Base-by-base conservation (phyloP, 2,113 vertebrate species). In the Pelobates fuscus region DNA sequence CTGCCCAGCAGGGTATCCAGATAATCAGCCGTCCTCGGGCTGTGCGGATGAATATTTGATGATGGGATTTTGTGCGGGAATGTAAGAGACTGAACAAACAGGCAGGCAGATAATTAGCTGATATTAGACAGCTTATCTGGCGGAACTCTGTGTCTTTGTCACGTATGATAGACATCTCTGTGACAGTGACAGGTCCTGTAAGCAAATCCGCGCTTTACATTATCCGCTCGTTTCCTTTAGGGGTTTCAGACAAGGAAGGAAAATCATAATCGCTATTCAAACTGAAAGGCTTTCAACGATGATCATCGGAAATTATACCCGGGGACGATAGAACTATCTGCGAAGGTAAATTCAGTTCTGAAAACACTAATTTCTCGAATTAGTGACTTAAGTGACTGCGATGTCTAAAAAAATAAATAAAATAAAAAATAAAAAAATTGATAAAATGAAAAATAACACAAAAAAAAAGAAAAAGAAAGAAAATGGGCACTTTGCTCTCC, bases 1-100 rank as follows among this genome's bases (percentile, higher is more conserved):
- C 71, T 18, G 52, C 72, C 55, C 64, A 67, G 72, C 55, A 58
- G 72, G 72, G 60, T 60, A 67, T 67, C 64, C 0, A 55, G 72
- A 76, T 76, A 76, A 76, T 76, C 72, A 76, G 64, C 72, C 54
- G 12, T 76, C 54, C 64, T 23, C 64, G 23, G 72, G n/a, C 64
- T 60, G 64, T 55, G 20, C 23, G 37, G 30, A 44, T 76, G 72
- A 76, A 76, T 76, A 76, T 76, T 67, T 67, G 72, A 76, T 76
- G 59, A 67, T 67, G 63, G 64, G 72, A 76, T 67, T 26, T 25
- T 32, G 63, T 37, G 32, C 24, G 49, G 57, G 52, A 67, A 67
- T 15, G 72, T 27, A 23, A 43, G 41, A 32, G 54, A 14, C 8
- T 60, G 72, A 76, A 60, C 64, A 76, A 76, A 76, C 55, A 76